Conservation (phyloP, 2,888 invertebrate genomes). For the Oligia fasciuncula region DNA sequence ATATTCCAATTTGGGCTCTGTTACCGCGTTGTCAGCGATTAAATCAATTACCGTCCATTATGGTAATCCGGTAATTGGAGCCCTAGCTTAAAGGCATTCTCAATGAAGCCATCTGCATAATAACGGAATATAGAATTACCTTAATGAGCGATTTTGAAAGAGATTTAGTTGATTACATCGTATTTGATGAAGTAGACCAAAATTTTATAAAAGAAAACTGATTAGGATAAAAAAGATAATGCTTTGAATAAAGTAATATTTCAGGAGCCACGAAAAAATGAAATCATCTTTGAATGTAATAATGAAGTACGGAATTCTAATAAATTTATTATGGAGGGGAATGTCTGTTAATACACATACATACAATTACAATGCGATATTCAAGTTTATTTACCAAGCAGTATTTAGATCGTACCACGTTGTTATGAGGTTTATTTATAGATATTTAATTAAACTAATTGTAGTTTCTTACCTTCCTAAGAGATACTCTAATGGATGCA, state of each 20-base stretch:
- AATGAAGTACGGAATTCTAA: constrained; percentile 6
- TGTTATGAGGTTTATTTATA: constrained; percentile 25
- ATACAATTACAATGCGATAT: constrained; percentile 1
- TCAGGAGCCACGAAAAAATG: not conserved
- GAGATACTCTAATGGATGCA: constrained; percentile 18
- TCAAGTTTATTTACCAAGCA: constrained; percentile 15
- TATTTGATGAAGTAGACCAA: constrained; percentile 11
- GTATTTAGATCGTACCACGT: constrained; percentile 12
- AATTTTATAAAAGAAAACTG: constrained; percentile 6
- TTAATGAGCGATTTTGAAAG: constrained; percentile 35
- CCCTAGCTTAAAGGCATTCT: constrained; percentile 50
- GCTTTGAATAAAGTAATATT: constrained; percentile 15
- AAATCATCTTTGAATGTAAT: not conserved
- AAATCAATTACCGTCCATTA: constrained; percentile 66
- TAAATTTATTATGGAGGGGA: not conserved
- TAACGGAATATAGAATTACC: constrained; percentile 59
- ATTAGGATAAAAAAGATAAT: not conserved
- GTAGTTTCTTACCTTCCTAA: not conserved
- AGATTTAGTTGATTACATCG: constrained; percentile 25
- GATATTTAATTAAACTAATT: constrained; percentile 16
- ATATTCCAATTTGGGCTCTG: constrained; percentile 53
- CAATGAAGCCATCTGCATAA: constrained; percentile 58
- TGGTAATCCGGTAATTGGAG: constrained; percentile 64
- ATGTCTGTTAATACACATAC: constrained; percentile 7
- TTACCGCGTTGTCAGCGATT: constrained; percentile 61